Base-by-base conservation (phyloP, 2,888 invertebrate species). In the Volucella bombylans region DNA sequence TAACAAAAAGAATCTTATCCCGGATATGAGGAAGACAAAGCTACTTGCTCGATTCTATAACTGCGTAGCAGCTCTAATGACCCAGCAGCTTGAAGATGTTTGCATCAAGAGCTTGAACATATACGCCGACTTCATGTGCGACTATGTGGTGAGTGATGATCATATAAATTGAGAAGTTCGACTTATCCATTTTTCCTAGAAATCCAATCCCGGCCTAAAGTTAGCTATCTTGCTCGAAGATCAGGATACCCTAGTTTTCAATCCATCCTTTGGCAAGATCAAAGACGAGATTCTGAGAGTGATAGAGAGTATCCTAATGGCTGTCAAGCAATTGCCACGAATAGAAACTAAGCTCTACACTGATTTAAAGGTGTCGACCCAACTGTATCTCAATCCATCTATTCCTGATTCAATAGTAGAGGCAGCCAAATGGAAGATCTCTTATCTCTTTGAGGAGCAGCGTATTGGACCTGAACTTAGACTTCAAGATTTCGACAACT, bases 1-100 rank as follows among this genome's bases (percentile, higher is more conserved):
- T 0, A 93, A 92, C 73, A 95, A 94, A 89, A 95, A 93, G 89
- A 94, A 94, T 74, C 93, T 94, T 86, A 93, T 96, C 69, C 96
- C 96, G 0, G 94, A 94, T 85, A 93, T 94, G 0, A 93, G 94
- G 61, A 94, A 95, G 87, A 93, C 93, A 15, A 93, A 93, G 12
- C 93, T 94, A 89, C 94, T 96, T 90, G 94, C 94, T 87, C 94
- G 94, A 55, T 97, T 97, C 91, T 98, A 96, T 90, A 96, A 97
- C 90, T 96, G 97, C 88, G 94, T 97, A 1, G 95, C 95, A 0
- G 95, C 95, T 39, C 93, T 98, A 50, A 98, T 98, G 98, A 96
- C 97, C 0, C 95, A 95, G 88, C 96, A 97, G 88, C 92, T 98
- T 74, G 97, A 97, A 90, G 94, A 94, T 23, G 91, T 98, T 43